Percentiles rank a stretch among this genome's conserved stretches.
Evolutionary conservation across 2,113 vertebrate genomes (phyloP).

Genomic region (Cyprinodon brontotheroides): DNA sequence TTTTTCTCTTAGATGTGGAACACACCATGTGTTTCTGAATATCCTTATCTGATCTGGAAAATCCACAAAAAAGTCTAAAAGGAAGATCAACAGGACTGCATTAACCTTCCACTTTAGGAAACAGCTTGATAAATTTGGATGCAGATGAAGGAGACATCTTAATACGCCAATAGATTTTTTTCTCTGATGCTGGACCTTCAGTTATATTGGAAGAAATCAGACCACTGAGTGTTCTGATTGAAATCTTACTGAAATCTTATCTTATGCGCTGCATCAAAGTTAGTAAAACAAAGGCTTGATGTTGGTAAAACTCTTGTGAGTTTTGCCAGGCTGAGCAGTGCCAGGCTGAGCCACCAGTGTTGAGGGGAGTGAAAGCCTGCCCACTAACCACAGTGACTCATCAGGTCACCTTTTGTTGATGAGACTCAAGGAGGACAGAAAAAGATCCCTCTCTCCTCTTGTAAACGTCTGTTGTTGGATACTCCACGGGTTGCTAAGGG

Average conservation of each 20-base stretch:
- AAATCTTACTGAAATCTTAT: neutral
- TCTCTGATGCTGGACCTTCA: slow-evolving; percentile 16
- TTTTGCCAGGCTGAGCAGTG: slow-evolving; percentile 16
- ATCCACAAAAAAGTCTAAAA: slow-evolving; percentile 23
- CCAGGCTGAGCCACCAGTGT: slow-evolving; percentile 1
- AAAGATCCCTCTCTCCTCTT: slow-evolving; percentile 62
- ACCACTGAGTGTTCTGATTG: slow-evolving; percentile 9
- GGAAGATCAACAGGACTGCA: slow-evolving; percentile 7
- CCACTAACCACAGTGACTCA: slow-evolving; percentile 58
- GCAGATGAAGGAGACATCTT: slow-evolving; percentile 35
- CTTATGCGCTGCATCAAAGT: slow-evolving; percentile 15
- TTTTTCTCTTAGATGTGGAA: neutral
- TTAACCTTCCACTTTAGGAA: slow-evolving; percentile 47
- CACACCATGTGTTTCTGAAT: slow-evolving; percentile 1
- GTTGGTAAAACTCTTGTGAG: slow-evolving; percentile 1
- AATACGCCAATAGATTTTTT: slow-evolving; percentile 13
- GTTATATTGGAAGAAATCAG: slow-evolving; percentile 20
- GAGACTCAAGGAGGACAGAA: slow-evolving; percentile 71
- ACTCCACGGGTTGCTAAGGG: slow-evolving; percentile 70
- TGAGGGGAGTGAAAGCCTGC: slow-evolving; percentile 16
- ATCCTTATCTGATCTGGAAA: slow-evolving; percentile 5
- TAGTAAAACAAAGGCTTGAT: slow-evolving; percentile 27
- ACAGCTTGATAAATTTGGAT: slow-evolving; percentile 35
- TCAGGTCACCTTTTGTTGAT: slow-evolving; percentile 65
- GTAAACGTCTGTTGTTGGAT: slow-evolving; percentile 70